Evolutionary conservation across 1,140 invertebrate species (phyloP), one percentile per base, ranked within the genome.

Genomic region (Andrena cerasifolii): DNA sequence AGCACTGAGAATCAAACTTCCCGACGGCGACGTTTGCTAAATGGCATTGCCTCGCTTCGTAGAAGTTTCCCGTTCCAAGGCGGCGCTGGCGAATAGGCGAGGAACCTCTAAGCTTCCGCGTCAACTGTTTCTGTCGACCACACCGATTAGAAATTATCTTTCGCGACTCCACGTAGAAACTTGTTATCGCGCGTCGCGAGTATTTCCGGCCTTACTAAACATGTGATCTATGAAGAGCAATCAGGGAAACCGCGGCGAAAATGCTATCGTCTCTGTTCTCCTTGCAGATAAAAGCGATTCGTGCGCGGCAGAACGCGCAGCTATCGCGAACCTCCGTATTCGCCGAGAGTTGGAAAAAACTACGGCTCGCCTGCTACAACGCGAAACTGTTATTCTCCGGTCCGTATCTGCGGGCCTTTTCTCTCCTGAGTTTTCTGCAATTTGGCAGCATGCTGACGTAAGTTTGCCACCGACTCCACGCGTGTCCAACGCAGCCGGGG

Each of bases 391-490:
- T 92, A 31, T 79, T 90, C 56, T 73, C 78, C n/a, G 71, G 65
- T 63, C 87, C 87, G 59, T 81, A 92, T 79, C 47, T 91, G 49
- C 71, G 73, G 45, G 71, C 79, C 58, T 87, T 91, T 53, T 65
- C 78, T 43, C 76, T 87, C 28, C 81, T 89, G 43, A 85, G 84
- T 79, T 84, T 91, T 53, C 86, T 93, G n/a, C 91, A 92, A 81
- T 92, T 93, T 82, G 88, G 86, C 51, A 89, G 87, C 71, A 90
- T 92, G 89, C 47, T 91, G 43, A 91, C 89, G 92, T 92, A 86
- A 86, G 87, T 83, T 47, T 21, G 1, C 24, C 56, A 12, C n/a
- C 7, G 18, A 0, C 26, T 12, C 49, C 7, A 51, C 26, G 16
- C 47, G 51, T 18, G 16, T 24, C 16, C 26, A 62, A 53, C 18